Evolutionary conservation across 2,797 vertebrate genomes (phyloP).

Genomic region (Acrossocheilus fasciatus): DNA sequence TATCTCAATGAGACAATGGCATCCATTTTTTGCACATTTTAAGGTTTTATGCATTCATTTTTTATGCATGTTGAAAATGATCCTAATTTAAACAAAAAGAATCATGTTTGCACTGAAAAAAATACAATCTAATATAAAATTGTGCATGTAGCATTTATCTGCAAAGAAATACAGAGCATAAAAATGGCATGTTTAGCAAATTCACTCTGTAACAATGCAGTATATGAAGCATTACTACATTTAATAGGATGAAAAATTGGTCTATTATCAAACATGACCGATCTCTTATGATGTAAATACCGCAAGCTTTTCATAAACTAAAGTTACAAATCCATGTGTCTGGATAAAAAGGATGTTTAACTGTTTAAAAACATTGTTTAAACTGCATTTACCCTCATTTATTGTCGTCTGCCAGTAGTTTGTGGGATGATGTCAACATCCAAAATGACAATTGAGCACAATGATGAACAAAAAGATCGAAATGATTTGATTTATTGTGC

Average conservation of each 20-base stretch:
- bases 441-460: not conserved
- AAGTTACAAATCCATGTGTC: not conserved
- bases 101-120: not conserved
- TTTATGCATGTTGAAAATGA: not conserved
- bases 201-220: not conserved
- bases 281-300: not conserved
- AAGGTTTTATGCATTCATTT: not conserved
- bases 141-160: too few species aligned
- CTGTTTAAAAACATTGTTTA: not conserved
- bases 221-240: not conserved
- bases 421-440: conserved; percentile 28
- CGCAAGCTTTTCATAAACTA: not conserved
- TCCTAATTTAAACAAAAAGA: not conserved
- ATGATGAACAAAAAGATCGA: conserved; percentile 11
- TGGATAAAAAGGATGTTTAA: not conserved
- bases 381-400: not conserved
- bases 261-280: not conserved
- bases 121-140: not conserved
- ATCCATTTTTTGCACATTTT: not conserved
- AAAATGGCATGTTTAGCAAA: not conserved
- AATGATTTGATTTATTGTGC: conserved; percentile 16
- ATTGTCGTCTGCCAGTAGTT: not conserved
- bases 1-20: not conserved
- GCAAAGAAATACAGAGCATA: too few species aligned
- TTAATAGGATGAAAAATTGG: not conserved